phyloP scores from a whole-genome alignment of 2,113 vertebrate species.

The Porphyrio hochstetteri region DNA sequence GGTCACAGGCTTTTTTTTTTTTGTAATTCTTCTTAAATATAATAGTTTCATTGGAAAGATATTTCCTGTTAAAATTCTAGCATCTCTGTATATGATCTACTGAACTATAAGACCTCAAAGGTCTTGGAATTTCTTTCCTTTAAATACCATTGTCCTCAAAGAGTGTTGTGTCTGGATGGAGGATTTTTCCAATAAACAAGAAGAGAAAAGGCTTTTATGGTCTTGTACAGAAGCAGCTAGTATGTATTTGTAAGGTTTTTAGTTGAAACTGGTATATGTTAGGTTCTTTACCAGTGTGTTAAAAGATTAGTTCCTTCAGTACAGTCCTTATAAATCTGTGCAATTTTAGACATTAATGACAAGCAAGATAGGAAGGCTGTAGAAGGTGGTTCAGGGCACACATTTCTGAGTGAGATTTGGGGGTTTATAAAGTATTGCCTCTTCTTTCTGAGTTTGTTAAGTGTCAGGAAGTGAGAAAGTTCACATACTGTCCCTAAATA shows the following conservation, averaged over 20 bases:
- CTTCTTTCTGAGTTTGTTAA: background rate
- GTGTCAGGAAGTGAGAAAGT: background rate
- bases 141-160: slow-evolving; percentile 17
- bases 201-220: slow-evolving; percentile 2
- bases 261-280: background rate
- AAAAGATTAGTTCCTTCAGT: background rate
- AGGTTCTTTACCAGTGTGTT: background rate
- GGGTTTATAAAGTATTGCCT: background rate
- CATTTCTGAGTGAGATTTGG: background rate
- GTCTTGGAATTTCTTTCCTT: slow-evolving; percentile 20
- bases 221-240: background rate
- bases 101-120: background rate
- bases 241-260: background rate
- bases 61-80: slow-evolving; percentile 15
- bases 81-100: slow-evolving; percentile 9
- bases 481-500: background rate
- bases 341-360: background rate
- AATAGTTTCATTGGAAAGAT: background rate
- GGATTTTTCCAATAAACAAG: slow-evolving; percentile 35
- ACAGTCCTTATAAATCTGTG: background rate
- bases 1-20: background rate
- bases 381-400: background rate
- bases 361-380: background rate
- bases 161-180: background rate
- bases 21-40: background rate